These are phyloP conservation scores for Mormyrops attenuatus DNA, from an alignment of 2,797 vertebrate species.

Conservation along the genomic window DNA sequence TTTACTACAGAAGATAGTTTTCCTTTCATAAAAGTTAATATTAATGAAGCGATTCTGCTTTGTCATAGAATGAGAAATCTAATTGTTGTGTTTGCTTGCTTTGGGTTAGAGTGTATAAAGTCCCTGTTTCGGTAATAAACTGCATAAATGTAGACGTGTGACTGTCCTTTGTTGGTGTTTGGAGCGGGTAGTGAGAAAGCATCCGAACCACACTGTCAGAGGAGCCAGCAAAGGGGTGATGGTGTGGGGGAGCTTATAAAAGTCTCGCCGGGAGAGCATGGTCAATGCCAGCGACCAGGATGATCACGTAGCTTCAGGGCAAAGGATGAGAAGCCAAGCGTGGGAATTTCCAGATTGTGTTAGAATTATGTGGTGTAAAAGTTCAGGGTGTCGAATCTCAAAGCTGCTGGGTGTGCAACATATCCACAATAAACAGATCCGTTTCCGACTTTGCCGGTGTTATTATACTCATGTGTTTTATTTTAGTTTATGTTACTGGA, in stretches of 20 bases:
- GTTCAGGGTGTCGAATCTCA: not conserved
- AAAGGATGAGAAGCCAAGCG: not conserved
- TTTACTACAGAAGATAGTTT: not conserved
- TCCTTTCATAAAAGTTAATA: not conserved
- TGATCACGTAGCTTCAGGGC: not conserved
- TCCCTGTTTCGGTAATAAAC: not conserved
- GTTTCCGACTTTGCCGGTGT: not conserved
- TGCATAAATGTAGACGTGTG: not conserved
- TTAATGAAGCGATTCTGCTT: not conserved
- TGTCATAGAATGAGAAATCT: not conserved
- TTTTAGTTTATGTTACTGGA: not conserved
- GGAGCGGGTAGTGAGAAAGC: not conserved
- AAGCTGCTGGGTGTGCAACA: not conserved
- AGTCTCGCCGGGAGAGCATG: not conserved
- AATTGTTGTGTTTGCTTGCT: not conserved
- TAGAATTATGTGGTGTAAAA: constrained; percentile 1
- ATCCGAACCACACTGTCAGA: not conserved
- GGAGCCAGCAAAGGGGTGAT: not conserved
- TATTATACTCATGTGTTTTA: not conserved
- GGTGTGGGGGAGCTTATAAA: not conserved
- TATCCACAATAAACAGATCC: not conserved
- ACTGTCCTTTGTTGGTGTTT: not conserved
- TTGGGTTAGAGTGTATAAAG: not conserved
- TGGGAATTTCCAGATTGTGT: not conserved
- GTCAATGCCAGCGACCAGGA: not conserved